Evolutionary conservation across 2,888 invertebrate genomes (phyloP).

Genomic region (Hydropsyche betteni): DNA sequence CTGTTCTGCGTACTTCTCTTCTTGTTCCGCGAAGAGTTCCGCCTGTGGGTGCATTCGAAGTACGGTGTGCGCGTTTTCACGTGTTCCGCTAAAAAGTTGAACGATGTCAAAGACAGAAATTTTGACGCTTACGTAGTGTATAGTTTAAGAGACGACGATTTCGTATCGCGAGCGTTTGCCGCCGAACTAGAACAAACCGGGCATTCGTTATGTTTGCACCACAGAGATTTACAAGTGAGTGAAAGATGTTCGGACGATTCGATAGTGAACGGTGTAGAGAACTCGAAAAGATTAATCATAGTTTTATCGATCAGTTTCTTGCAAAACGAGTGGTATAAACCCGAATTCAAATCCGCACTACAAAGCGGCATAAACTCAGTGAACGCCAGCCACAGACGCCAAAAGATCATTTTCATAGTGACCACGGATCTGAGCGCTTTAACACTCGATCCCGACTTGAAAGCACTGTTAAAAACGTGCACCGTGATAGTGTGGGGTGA

Average conservation of each 20-base stretch:
- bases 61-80: conserved; percentile 80
- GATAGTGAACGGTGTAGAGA: conserved; percentile 67
- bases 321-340: conserved; percentile 83
- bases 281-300: conserved; percentile 78
- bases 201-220: conserved; percentile 73
- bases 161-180: conserved; percentile 73
- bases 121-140: conserved; percentile 91
- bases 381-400: conserved; percentile 71
- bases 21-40: conserved; percentile 79
- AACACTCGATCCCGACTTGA: conserved; percentile 77
- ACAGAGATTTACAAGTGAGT: conserved; percentile 69
- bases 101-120: conserved; percentile 72
- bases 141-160: conserved; percentile 81
- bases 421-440: conserved; percentile 70
- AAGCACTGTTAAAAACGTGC: conserved; percentile 77
- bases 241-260: conserved; percentile 67
- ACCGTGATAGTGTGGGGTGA: conserved; percentile 82
- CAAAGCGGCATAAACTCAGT: conserved; percentile 75
- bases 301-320: conserved; percentile 83
- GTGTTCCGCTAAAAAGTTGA: conserved; percentile 66
- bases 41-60: conserved; percentile 80
- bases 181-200: conserved; percentile 77
- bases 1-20: conserved; percentile 75
- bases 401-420: conserved; percentile 68
- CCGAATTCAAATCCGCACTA: conserved; percentile 83